Evolutionary conservation across 1,140 invertebrate species (phyloP), one percentile per base, ranked within the genome.

Genomic region (Popillia japonica): DNA sequence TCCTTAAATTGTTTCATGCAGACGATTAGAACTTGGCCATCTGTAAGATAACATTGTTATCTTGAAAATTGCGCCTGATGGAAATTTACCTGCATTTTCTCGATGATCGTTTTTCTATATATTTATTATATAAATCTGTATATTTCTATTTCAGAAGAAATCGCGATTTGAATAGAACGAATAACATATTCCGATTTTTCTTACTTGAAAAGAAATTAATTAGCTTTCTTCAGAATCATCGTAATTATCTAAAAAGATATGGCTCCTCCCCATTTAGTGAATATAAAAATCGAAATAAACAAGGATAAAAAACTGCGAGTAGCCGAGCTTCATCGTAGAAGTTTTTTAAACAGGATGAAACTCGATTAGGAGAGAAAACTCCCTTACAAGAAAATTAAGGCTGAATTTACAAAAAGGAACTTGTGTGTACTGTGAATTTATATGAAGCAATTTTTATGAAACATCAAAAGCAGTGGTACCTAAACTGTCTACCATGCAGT

Each of bases 1-100:
- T 81, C 81, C 81, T 83, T 83, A 83, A 83, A 83, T 83, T 83
- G 83, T 83, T 83, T 83, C 80, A 83, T 82, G 82, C 83, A 83
- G 77, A 59, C 83, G 83, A 83, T 83, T 83, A 83, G 83, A 82
- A 82, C 80, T 82, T 81, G 79, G 80, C 79, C 83, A 81, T 74
- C 83, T 83, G 83, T 82, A 72, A 80, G 75, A 72, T 83, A 83
- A 83, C 83, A 82, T 78, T 80, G 83, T 83, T 83, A 83, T 79
- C 73, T 75, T 77, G 80, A 83, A 83, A 82, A 83, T 83, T 83
- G 83, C 77, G 34, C 72, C 72, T 81, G 82, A 82, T 81, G 82
- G 81, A 81, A 82, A 80, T 79, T 80, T 79, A 77, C 40, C 20
- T 23, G 27, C 17, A 74, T 61, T 72, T 72, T 48, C 40, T 10